phyloP scores from a whole-genome alignment of 2,797 vertebrate genomes.

The Perdix hodgsoniae region DNA sequence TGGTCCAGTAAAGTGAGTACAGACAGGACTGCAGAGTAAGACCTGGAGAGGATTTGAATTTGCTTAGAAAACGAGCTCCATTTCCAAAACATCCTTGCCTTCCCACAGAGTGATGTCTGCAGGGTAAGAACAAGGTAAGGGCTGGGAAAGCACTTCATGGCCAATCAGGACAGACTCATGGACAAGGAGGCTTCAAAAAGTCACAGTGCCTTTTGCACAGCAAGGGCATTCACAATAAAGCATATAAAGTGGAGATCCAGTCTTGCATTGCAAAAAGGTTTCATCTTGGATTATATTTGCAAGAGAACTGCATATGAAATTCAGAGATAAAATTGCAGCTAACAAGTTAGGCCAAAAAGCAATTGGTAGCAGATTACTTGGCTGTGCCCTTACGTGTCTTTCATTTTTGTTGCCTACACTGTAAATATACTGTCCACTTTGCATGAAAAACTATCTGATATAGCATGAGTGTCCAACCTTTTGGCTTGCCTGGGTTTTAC shows the following conservation, averaged over 20 bases:
- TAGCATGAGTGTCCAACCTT: neutral
- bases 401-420: constrained; percentile 28
- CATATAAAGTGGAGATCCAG: neutral
- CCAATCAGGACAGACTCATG: neutral
- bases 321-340: constrained; percentile 17
- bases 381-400: constrained; percentile 12
- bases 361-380: constrained; percentile 29
- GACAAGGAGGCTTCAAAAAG: constrained; percentile 28
- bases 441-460: neutral
- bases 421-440: neutral
- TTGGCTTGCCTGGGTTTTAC: neutral
- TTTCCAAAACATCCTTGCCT: neutral
- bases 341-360: neutral
- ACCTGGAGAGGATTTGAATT: neutral
- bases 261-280: constrained; percentile 9
- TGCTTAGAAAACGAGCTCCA: neutral
- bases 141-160: neutral
- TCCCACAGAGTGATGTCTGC: neutral
- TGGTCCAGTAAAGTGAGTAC: neutral
- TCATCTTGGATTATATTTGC: neutral
- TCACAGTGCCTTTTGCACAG: constrained; percentile 1
- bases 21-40: neutral
- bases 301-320: constrained; percentile 21
- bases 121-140: neutral
- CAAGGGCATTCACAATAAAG: neutral